Conservation (phyloP, 2,113 vertebrate species). For the Pluvianellus socialis region DNA sequence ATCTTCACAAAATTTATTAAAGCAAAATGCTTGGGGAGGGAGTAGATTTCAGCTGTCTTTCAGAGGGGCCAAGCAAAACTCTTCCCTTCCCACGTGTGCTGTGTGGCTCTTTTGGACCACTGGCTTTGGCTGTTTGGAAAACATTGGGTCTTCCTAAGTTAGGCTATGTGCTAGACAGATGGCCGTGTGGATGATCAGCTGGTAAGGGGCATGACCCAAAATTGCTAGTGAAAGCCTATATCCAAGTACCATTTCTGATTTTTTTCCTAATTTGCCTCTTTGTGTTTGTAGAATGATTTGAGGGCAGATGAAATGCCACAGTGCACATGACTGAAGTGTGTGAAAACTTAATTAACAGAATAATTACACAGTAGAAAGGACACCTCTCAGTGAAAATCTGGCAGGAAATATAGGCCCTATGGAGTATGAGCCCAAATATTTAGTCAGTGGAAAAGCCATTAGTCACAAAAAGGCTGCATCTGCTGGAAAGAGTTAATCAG, state of each 20-base stretch:
- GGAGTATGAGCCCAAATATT: background rate
- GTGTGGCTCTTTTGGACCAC: background rate
- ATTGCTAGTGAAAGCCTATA: background rate
- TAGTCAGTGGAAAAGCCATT: background rate
- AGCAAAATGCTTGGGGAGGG: background rate
- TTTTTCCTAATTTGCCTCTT: background rate
- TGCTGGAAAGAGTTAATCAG: constrained; percentile 33
- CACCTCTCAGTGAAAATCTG: background rate
- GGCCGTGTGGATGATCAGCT: background rate
- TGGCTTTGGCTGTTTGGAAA: background rate
- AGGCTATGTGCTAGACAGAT: background rate
- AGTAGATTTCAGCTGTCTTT: background rate
- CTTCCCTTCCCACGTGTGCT: background rate
- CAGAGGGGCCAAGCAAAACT: fast-evolving
- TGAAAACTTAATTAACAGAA: constrained; percentile 39
- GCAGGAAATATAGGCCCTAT: background rate
- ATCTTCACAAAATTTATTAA: background rate
- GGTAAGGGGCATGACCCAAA: background rate
- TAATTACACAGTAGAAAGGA: background rate
- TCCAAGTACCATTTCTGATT: background rate
- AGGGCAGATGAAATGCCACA: background rate
- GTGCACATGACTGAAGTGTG: background rate
- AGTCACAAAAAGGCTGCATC: background rate
- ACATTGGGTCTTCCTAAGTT: background rate
- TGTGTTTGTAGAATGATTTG: background rate